Evolutionary conservation across 2,888 invertebrate species (phyloP).

Genomic region (Nipponacmea schrenckii): DNA sequence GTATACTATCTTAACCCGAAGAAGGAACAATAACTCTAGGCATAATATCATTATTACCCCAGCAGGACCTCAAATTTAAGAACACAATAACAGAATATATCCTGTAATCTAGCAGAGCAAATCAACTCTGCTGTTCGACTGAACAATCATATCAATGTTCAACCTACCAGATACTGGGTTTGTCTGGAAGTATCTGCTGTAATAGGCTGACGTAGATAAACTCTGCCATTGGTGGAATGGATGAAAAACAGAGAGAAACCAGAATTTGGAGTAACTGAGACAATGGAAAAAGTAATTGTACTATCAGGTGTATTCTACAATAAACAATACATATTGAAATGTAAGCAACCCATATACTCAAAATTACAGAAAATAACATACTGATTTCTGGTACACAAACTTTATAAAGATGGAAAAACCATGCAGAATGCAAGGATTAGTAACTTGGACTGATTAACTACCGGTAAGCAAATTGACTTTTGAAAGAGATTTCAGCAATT

Average conservation of each 20-base stretch:
- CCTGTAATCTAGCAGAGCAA: too few species aligned
- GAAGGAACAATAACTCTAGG: too few species aligned
- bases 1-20: too few species aligned
- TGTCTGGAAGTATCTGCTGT: slow-evolving; percentile 32
- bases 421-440: not conserved
- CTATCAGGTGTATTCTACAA: slow-evolving; percentile 31
- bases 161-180: slow-evolving; percentile 26
- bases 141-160: too few species aligned
- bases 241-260: slow-evolving; percentile 44
- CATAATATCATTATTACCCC: too few species aligned
- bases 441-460: too few species aligned
- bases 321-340: not conserved
- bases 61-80: too few species aligned
- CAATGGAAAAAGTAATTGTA: slow-evolving; percentile 38
- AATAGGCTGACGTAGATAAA: slow-evolving; percentile 39
- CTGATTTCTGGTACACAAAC: not conserved
- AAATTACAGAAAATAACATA: not conserved
- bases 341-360: slow-evolving; percentile 1
- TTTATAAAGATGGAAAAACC: not conserved
- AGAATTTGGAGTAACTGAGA: slow-evolving; percentile 34
- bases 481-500: too few species aligned
- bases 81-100: too few species aligned
- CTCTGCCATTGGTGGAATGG: slow-evolving; percentile 39
- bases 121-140: too few species aligned
- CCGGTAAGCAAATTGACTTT: too few species aligned